phyloP scores from a whole-genome alignment of 2,888 invertebrate species.

The Athrips mouffetella region DNA sequence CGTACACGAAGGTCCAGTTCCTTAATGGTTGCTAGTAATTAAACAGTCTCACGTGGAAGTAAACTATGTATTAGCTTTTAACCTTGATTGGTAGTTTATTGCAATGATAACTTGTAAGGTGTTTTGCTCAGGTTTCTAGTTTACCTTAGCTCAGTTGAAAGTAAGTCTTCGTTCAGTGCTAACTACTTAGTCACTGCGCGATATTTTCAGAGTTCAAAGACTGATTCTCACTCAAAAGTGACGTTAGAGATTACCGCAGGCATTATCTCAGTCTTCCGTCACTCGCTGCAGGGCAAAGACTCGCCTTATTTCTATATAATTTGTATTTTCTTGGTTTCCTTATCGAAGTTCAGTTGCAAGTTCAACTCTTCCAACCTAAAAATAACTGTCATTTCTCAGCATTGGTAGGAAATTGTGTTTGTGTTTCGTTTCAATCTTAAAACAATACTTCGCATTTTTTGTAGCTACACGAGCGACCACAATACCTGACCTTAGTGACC shows the following conservation, averaged over 20 bases:
- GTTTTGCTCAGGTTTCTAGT: background rate
- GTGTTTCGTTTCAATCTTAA: background rate
- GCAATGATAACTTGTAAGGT: background rate
- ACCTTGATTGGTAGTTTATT: slow-evolving; percentile 1
- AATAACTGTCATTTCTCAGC: background rate
- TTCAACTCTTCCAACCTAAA: too few relatives aligned
- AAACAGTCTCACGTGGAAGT: slow-evolving; percentile 5
- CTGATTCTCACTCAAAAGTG: background rate
- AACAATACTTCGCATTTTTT: background rate
- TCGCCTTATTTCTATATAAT: too few relatives aligned
- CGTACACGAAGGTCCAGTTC: slow-evolving; percentile 8
- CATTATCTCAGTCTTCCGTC: background rate
- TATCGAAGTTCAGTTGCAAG: too few relatives aligned
- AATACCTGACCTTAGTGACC: background rate
- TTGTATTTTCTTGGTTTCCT: too few relatives aligned
- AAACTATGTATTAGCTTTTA: too few relatives aligned
- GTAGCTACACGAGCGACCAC: background rate
- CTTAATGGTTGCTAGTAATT: slow-evolving; percentile 6
- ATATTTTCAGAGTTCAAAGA: background rate
- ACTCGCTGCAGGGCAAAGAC: too few relatives aligned
- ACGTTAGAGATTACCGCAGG: background rate
- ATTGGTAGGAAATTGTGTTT: slow-evolving; percentile 2
- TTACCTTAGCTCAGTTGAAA: background rate
- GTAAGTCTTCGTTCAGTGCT: background rate
- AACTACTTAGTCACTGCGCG: background rate